Percentiles rank a stretch among this genome's conserved stretches.
Evolutionary conservation across 37 sponge, comb jelly and placozoan genomes (phyloP).

Genomic region (Sycon ciliatum): DNA sequence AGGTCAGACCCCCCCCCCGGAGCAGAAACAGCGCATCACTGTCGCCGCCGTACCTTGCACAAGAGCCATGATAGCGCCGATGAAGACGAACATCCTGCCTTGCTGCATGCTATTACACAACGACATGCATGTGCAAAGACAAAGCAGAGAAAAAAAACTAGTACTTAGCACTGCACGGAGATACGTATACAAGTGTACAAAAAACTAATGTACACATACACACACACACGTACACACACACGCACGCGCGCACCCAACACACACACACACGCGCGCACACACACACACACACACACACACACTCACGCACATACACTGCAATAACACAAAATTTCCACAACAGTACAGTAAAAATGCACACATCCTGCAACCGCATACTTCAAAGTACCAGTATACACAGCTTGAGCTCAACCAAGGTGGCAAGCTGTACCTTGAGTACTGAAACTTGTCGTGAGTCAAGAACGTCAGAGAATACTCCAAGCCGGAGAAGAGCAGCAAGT

Average conservation of each 20-base stretch:
- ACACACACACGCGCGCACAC: too few relatives aligned
- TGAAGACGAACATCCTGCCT: constrained; percentile 82
- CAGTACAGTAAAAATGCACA: too few relatives aligned
- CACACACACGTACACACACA: neutral
- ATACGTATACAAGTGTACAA: neutral
- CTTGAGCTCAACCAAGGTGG: too few relatives aligned
- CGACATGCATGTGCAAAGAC: neutral
- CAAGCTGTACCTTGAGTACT: constrained; percentile 75
- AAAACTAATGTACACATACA: neutral
- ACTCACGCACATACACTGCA: too few relatives aligned
- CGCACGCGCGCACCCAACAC: too few relatives aligned
- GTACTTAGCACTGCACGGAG: neutral
- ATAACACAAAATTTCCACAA: too few relatives aligned
- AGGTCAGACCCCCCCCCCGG: too few relatives aligned
- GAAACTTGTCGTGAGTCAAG: constrained; percentile 60
- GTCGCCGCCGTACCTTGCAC: constrained; percentile 58
- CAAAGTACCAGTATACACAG: too few relatives aligned
- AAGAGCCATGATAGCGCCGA: constrained; percentile 69
- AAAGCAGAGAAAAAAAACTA: neutral
- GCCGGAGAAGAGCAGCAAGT: constrained; percentile 84
- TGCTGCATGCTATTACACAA: constrained; percentile 53
- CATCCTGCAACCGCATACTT: too few relatives aligned
- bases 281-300: too few relatives aligned
- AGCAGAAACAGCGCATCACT: too few relatives aligned
- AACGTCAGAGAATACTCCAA: constrained; percentile 85